Evolutionary conservation across 92 coral and sea anemone genomes (phyloP).

Genomic region (Nematostella vectensis): DNA sequence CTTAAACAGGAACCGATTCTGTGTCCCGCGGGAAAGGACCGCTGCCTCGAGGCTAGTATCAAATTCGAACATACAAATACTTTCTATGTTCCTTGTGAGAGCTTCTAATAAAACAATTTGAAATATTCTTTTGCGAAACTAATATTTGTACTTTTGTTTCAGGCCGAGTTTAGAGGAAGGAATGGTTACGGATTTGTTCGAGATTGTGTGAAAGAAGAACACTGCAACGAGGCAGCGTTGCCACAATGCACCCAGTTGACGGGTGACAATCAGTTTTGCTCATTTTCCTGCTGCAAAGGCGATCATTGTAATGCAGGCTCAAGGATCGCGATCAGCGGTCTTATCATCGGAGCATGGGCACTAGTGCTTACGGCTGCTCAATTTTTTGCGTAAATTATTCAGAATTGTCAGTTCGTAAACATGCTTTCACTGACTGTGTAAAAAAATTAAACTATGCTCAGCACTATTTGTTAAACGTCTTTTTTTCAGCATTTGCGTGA

Average conservation of each 20-base stretch:
- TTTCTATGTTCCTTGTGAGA: too few species aligned
- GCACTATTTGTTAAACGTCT: too few species aligned
- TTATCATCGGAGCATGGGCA: background rate
- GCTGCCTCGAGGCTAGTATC: slow-evolving; percentile 18
- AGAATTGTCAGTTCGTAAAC: too few species aligned
- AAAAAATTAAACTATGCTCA: too few species aligned
- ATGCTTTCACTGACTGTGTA: too few species aligned
- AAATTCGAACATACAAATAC: background rate
- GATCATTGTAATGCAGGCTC: slow-evolving; percentile 11
- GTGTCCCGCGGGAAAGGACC: slow-evolving; percentile 18
- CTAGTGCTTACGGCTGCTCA: too few species aligned
- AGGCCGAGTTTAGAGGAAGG: slow-evolving; percentile 13
- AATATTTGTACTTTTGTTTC: too few species aligned
- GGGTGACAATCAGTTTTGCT: slow-evolving; percentile 8
- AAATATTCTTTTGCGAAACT: too few species aligned
- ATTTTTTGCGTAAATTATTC: too few species aligned
- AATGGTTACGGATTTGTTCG: slow-evolving; percentile 14
- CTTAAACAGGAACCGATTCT: slow-evolving; percentile 7
- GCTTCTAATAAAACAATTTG: too few species aligned
- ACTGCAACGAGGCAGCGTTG: slow-evolving; percentile 9
- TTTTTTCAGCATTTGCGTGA: too few species aligned
- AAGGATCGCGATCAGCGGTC: background rate
- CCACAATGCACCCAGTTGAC: slow-evolving; percentile 11
- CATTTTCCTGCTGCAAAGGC: slow-evolving; percentile 15
- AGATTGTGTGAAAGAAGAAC: slow-evolving; percentile 7